phyloP scores from a whole-genome alignment of 2,888 invertebrate genomes.

The Ceratothoa steindachneri region DNA sequence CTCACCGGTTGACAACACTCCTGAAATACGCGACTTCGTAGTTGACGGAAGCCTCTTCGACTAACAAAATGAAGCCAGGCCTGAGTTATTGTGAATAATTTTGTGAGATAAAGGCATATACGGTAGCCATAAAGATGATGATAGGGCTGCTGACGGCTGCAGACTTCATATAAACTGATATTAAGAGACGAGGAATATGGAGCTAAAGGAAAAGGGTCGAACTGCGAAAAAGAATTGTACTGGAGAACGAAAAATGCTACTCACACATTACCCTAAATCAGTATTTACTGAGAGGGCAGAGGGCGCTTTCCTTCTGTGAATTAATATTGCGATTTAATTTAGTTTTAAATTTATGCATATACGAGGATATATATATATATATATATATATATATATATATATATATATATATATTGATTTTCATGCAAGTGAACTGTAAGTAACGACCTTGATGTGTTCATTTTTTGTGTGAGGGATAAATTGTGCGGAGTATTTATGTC shows the following conservation, averaged over 20 bases:
- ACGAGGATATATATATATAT: conserved; percentile 14
- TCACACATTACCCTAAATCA: not conserved
- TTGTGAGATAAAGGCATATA: conserved; percentile 44
- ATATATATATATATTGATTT: conserved; percentile 14
- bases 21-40: not conserved
- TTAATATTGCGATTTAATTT: not conserved
- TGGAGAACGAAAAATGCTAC: too few relatives aligned
- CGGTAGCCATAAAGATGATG: conserved; percentile 43
- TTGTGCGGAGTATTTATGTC: too few relatives aligned
- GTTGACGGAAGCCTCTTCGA: conserved; percentile 27
- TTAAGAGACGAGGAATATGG: conserved; percentile 14
- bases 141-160: conserved; percentile 39
- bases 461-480: too few relatives aligned
- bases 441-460: too few relatives aligned
- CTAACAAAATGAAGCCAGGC: conserved; percentile 37
- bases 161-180: conserved; percentile 33
- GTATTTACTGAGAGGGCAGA: not conserved
- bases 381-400: conserved; percentile 22
- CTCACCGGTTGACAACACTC: not conserved
- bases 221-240: too few relatives aligned
- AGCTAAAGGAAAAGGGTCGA: too few relatives aligned
- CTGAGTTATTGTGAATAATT: conserved; percentile 44
- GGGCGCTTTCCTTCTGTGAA: not conserved
- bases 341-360: not conserved
- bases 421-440: not conserved